Percentiles rank a stretch among this genome's conserved stretches.
Conservation (phyloP, 2,113 vertebrate genomes). For the Uropsilus gracilis region DNA sequence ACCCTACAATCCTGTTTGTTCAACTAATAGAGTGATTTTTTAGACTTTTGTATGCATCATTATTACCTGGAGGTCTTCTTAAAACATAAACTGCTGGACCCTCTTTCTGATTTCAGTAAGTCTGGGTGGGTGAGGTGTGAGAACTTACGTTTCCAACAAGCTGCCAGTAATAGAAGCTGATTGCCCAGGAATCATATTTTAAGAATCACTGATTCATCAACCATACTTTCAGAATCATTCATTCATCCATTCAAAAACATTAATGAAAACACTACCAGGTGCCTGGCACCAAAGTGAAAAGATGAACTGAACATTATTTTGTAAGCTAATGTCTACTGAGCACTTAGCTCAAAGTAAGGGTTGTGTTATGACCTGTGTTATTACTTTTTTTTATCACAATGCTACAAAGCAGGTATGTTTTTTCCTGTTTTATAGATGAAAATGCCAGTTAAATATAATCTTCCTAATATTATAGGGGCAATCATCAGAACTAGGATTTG, state of each 20-base stretch:
- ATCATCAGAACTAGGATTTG: background rate
- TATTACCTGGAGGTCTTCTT: background rate
- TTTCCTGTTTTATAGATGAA: background rate
- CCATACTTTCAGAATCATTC: too few species aligned
- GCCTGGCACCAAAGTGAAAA: background rate
- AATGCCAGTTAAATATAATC: background rate
- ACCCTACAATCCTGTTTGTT: background rate
- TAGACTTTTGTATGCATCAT: background rate
- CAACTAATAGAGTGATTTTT: background rate
- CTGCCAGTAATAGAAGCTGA: background rate
- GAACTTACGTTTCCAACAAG: background rate
- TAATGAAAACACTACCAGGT: background rate
- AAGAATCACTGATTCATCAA: background rate
- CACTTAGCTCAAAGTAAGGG: background rate
- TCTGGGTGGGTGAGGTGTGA: background rate
- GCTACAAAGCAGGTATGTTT: background rate
- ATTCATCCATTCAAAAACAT: background rate
- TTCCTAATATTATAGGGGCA: background rate
- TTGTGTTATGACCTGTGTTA: background rate
- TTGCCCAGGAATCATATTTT: background rate
- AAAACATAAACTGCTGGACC: background rate
- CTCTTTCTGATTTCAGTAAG: background rate
- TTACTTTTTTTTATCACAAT: background rate
- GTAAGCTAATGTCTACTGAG: background rate
- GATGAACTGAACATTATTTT: background rate